Evolutionary conservation across 2,113 vertebrate species (phyloP).

Genomic region (Dipodomys ordii): DNA sequence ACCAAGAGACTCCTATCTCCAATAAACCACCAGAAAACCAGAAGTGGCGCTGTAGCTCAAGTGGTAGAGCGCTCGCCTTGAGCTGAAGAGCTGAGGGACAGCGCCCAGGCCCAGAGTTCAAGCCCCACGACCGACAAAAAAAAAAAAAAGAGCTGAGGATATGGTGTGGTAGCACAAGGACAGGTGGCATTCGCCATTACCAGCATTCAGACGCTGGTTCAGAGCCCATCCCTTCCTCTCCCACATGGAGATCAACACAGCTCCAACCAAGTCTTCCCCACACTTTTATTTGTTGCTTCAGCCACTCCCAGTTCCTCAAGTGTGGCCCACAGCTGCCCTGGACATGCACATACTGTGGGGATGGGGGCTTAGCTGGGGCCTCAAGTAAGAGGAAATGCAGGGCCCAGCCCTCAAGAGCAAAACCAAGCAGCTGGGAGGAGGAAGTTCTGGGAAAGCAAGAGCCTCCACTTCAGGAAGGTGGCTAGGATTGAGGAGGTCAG

Average conservation of each 20-base stretch:
- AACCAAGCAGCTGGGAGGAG: background rate
- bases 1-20: too few species aligned
- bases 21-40: too few species aligned
- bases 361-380: background rate
- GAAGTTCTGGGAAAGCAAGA: background rate
- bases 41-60: too few species aligned
- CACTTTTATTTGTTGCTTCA: conserved; percentile 59
- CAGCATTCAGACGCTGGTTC: fast-evolving
- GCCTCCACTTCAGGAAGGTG: background rate
- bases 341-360: background rate
- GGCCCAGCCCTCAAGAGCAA: background rate
- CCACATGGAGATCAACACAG: background rate
- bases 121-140: too few species aligned
- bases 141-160: background rate
- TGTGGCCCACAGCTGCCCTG: background rate
- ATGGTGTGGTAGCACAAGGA: background rate
- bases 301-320: background rate
- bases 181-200: too few species aligned
- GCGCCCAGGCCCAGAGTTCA: too few species aligned
- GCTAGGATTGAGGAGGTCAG: background rate
- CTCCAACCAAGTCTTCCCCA: background rate
- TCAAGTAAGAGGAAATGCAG: background rate
- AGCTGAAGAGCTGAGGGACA: too few species aligned
- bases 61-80: too few species aligned
- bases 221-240: background rate